phyloP scores from a whole-genome alignment of 1,140 invertebrate genomes.

The Trichonephila clavata region DNA sequence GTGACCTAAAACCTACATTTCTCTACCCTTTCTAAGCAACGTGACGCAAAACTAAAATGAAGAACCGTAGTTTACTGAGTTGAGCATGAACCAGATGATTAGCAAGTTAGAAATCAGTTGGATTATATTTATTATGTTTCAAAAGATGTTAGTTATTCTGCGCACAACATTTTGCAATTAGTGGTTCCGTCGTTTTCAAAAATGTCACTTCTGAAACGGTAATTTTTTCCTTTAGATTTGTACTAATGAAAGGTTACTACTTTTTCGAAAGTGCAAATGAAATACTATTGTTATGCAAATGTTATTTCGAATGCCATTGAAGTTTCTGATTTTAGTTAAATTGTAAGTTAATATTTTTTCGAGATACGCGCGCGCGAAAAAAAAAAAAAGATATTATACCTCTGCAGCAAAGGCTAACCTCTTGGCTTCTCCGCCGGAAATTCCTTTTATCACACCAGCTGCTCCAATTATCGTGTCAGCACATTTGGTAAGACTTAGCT shows the following conservation, averaged over 20 bases:
- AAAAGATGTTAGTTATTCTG: neutral
- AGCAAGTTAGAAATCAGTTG: neutral
- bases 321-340: too few species aligned
- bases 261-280: too few species aligned
- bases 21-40: neutral
- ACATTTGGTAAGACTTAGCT: constrained; percentile 90
- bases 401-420: constrained; percentile 97
- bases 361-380: too few species aligned
- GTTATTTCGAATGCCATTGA: too few species aligned
- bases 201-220: too few species aligned
- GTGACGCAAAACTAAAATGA: neutral
- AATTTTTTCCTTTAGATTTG: too few species aligned
- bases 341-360: too few species aligned
- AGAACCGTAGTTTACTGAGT: neutral
- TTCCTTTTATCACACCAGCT: constrained; percentile 91
- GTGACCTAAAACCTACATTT: constrained; percentile 17
- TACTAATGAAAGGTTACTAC: too few species aligned
- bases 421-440: constrained; percentile 97
- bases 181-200: too few species aligned
- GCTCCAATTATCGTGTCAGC: constrained; percentile 91
- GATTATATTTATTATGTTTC: neutral
- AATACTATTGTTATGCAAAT: too few species aligned
- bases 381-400: constrained; percentile 82
- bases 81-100: neutral
- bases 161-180: too few species aligned